Evolutionary conservation across 1,140 invertebrate genomes (phyloP), one percentile per base, ranked within the genome.

Genomic region (Saccostrea glomerata): DNA sequence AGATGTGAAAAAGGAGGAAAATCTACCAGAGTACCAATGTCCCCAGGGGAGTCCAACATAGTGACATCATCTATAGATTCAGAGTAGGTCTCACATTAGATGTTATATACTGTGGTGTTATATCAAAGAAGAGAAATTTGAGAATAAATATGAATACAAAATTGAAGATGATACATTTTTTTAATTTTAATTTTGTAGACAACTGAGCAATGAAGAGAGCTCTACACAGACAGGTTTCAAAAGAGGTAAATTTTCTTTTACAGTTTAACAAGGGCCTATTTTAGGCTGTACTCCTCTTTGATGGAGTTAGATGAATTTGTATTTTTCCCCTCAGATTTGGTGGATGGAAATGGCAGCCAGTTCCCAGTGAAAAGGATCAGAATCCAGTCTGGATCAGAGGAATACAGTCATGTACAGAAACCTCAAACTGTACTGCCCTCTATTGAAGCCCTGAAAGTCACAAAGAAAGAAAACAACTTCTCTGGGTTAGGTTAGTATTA

Each of bases 11-110:
- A 77, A 77, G 70, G 70, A 77, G 70, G 70, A 13, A 77, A 77
- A 17, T 36, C 7, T 77, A 11, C 25, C 70, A 77, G 25, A 17
- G 2, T 77, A 77, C 70, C 70, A 25, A 25, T 77, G 70, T 77
- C 70, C 25, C 70, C 70, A 13, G 70, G 70, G 30, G 70, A 30
- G 25, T 55, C 83, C n/a, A 85, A 88, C 25, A 0, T 63, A 36
- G 87, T 88, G 23, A 77, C 84, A 23, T 89, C 88, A 83, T 86
- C 88, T 54, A 85, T 89, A 4, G 88, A 89, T 4, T 63, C 88
- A 30, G 88, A 89, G 63, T 83, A 86, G 40, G 70, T 77, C 17
- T 63, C 5, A 63, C 2, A 47, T 5, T 9, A 47, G 47, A 47
- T 47, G 9, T n/a, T n/a, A 47, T 47, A 47, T 47, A 47, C 47